These are phyloP conservation scores for Scelioninae gen. 2 DNA, from an alignment of 2,888 invertebrate genomes.

Conservation along the genomic window DNA sequence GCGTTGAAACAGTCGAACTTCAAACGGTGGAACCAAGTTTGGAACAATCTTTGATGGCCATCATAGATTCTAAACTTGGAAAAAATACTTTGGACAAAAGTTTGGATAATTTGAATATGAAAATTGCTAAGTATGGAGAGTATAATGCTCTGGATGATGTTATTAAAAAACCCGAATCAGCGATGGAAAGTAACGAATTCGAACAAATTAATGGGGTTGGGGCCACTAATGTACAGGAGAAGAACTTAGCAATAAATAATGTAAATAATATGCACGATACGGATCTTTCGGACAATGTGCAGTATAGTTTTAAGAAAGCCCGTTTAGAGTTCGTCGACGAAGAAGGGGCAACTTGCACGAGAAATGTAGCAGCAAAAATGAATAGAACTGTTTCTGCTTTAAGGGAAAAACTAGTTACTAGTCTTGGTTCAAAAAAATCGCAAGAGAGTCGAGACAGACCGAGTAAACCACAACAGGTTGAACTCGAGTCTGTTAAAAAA, in stretches of 20 bases:
- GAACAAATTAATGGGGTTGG: slow-evolving; percentile 5
- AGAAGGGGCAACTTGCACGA: slow-evolving; percentile 44
- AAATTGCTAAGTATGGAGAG: slow-evolving; percentile 55
- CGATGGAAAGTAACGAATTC: too few relatives aligned
- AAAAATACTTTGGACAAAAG: slow-evolving; percentile 64
- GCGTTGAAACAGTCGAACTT: slow-evolving; percentile 73
- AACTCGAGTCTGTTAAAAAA: slow-evolving; percentile 63
- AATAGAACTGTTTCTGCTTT: slow-evolving; percentile 65
- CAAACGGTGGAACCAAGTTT: slow-evolving; percentile 71
- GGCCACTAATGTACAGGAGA: neutral
- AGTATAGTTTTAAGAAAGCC: slow-evolving; percentile 65
- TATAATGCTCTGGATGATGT: slow-evolving; percentile 4
- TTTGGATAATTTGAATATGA: slow-evolving; percentile 62
- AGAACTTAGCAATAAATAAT: slow-evolving; percentile 6
- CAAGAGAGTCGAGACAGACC: slow-evolving; percentile 35
- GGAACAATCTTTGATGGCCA: slow-evolving; percentile 72
- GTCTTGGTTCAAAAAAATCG: slow-evolving; percentile 51
- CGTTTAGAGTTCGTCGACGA: slow-evolving; percentile 64
- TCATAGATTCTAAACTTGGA: slow-evolving; percentile 73
- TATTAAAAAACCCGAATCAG: too few relatives aligned
- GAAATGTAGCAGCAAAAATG: slow-evolving; percentile 62
- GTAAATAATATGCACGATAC: slow-evolving; percentile 55
- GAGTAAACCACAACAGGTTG: slow-evolving; percentile 58
- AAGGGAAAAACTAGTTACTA: slow-evolving; percentile 63
- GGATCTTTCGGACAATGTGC: slow-evolving; percentile 60